Percentiles rank a stretch among this genome's conserved stretches.
phyloP scores from a whole-genome alignment of 1,140 invertebrate genomes.

The Drosophila subobscura region DNA sequence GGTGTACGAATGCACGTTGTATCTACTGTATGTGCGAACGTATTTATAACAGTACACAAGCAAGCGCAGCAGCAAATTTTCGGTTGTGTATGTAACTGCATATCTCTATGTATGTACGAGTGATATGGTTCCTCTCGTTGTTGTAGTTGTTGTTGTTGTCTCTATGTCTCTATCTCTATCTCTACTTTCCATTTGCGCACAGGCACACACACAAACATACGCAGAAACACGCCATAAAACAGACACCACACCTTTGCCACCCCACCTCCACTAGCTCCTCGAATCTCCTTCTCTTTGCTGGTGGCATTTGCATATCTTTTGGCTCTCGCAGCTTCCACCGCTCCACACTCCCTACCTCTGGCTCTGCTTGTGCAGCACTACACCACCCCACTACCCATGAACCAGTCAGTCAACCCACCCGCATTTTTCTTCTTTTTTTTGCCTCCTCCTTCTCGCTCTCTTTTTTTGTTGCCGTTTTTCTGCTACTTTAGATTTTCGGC shows the following conservation, averaged over 20 bases:
- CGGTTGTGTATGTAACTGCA: constrained; percentile 58
- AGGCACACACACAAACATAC: constrained; percentile 4
- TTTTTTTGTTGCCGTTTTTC: constrained; percentile 22
- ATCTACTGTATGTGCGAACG: constrained; percentile 28
- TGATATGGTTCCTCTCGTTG: constrained; percentile 17
- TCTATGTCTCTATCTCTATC: constrained; percentile 51
- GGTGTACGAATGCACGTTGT: too few relatives aligned
- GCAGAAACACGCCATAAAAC: constrained; percentile 15
- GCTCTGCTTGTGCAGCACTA: not conserved
- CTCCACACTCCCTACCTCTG: not conserved
- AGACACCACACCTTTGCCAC: constrained; percentile 49
- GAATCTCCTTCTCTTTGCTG: constrained; percentile 32
- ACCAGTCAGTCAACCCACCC: constrained; percentile 50
- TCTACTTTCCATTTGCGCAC: constrained; percentile 73
- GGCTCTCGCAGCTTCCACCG: constrained; percentile 44
- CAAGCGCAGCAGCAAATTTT: constrained; percentile 36
- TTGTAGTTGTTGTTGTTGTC: constrained; percentile 24
- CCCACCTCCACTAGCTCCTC: constrained; percentile 19
- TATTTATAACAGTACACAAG: constrained; percentile 60
- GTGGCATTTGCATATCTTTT: constrained; percentile 76
- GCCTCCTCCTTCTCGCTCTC: constrained; percentile 38
- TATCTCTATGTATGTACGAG: constrained; percentile 53
- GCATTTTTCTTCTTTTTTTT: constrained; percentile 49
- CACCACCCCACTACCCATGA: constrained; percentile 10
- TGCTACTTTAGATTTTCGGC: constrained; percentile 75